Base-by-base conservation (phyloP, 1,140 invertebrate genomes). In the Bombus turneri region DNA sequence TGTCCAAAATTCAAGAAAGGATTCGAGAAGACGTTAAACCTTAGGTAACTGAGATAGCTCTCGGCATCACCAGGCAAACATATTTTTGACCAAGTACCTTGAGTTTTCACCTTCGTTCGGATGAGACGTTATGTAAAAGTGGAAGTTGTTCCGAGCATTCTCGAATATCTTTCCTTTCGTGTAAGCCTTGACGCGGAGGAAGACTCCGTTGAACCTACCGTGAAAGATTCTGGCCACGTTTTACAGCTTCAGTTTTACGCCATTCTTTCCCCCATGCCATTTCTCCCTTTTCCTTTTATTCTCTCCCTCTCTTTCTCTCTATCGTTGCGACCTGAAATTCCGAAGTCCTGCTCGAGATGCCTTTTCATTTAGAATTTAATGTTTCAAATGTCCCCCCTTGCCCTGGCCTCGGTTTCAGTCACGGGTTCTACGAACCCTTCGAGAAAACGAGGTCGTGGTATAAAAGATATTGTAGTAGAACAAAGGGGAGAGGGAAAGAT, bases 331-430 rank as follows among this genome's bases (percentile, higher is more conserved):
- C 66, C 76, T 72, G 77, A 84, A 90, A 87, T 87, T 64, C 85
- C 81, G 6, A 87, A 87, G 73, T 85, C 69, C 68, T 53, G 41
- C 62, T 39, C 31, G 66, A 31, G 75, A 75, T 78, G 76, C 62
- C 74, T 88, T 88, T 87, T 88, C 68, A 81, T 84, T 87, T 59
- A 76, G 47, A 85, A 84, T 90, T 87, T 89, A 89, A 89, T 88
- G 87, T 85, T 85, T 89, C 78, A 90, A 80, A 76, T 85, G 79
- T 72, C 73, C 72, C 72, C 13, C 13, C 2, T 43, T 3, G 9
- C 3, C 25, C 64, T 68, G 18, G 28, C 8, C 25, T 68, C 64
- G 39, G 75, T 68, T 77, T 69, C 73, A 37, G 31, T 31, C 31
- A n/a, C 57, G 59, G n/a, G 22, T 68, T 79, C 73, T 34, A 62